Percentiles rank a stretch among this genome's conserved stretches.
Conservation (phyloP, 35 echinoderm and acorn worm genomes). For the Eucidaris tribuloides region DNA sequence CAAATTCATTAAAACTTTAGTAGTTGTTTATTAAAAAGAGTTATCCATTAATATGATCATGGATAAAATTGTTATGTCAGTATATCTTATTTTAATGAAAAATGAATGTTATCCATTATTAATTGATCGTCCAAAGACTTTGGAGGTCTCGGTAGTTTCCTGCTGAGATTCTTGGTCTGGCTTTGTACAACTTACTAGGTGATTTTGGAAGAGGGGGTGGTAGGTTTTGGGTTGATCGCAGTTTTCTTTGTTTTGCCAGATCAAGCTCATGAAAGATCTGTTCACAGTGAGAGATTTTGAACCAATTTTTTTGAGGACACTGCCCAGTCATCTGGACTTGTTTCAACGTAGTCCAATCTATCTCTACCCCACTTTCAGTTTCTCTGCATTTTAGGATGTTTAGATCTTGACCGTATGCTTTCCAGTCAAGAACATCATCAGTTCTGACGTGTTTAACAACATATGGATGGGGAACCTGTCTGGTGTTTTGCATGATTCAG, state of each 20-base stretch:
- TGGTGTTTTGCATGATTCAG: not conserved
- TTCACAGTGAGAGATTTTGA: constrained; percentile 1
- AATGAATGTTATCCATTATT: no score
- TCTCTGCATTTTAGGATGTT: constrained; percentile 3
- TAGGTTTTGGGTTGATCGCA: not conserved
- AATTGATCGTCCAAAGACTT: constrained; percentile 20
- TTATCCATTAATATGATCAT: no score
- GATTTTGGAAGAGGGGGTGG: not conserved
- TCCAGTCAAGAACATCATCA: constrained; percentile 9
- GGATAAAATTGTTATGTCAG: no score
- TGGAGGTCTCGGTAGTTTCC: constrained; percentile 30
- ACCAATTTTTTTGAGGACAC: not conserved
- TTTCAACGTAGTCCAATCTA: constrained; percentile 27
- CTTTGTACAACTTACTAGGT: not conserved
- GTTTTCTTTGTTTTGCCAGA: not conserved
- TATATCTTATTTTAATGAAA: no score
- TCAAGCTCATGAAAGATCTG: not conserved
- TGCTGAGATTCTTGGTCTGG: constrained; percentile 3
- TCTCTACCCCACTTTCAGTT: not conserved
- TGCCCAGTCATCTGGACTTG: not conserved
- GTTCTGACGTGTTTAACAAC: constrained; percentile 29
- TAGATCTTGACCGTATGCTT: constrained; percentile 1
- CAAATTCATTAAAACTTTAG: no score
- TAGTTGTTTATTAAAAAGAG: no score
- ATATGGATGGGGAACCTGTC: not conserved